Evolutionary conservation across 2,888 invertebrate species (phyloP), one percentile per base, ranked within the genome.

Genomic region (Cosmia pyralina): DNA sequence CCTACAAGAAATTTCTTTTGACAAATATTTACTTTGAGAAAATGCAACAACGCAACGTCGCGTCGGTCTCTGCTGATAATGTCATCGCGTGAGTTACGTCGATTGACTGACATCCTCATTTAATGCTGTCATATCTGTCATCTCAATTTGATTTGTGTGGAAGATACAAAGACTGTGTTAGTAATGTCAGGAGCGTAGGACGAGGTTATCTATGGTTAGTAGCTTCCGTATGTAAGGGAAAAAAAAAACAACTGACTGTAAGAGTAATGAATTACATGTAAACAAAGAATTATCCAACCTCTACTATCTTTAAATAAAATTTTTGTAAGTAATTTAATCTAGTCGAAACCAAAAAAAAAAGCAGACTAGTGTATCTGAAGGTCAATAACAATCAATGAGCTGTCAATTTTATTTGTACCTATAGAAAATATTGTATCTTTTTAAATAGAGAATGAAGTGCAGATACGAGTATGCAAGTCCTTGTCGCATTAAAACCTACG

Each of bases 141-240:
- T 81, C 53, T 75, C 76, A 76, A 77, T 82, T 81, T 67, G 67
- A 77, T 67, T 81, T 77, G 59, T 81, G 75, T 48, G 58, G 41
- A 53, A 74, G 52, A 75, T 75, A 64, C 34, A 19, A 80, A 58
- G 62, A 80, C 28, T 50, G 5, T 52, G 46, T 44, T 44, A 50
- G 15, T n/a, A 79, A 79, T 53, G 22, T 48, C 19, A 41, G 41
- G 52, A 46, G 34, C 69, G 46, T 41, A 59, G 41, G 13, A 79
- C 11, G 52, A 41, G 44, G 44, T 38, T 75, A 52, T 75, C 62
- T 75, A 8, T 10, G 1, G 22, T n/a, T 48, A 59, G 0, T n/a
- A n/a, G 2, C 15, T 53, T 59, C 28, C 41, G 19, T 59, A 28
- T 46, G 15, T n/a, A n/a, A 69, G 44, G 44, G n/a, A n/a, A 52